Base-by-base conservation (phyloP, 2,888 invertebrate genomes). In the Folsomia manolachei region DNA sequence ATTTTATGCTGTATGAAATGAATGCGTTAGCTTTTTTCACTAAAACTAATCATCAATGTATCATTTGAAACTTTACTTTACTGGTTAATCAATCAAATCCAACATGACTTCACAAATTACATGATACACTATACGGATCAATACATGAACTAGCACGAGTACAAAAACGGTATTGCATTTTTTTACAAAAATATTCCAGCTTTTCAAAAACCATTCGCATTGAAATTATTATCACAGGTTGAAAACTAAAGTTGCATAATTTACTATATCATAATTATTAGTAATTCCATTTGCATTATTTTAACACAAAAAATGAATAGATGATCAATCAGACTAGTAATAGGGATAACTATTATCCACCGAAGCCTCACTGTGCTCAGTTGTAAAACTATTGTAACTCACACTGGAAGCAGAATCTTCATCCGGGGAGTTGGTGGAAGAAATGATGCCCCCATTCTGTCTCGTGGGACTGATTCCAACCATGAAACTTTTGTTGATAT, bases 381-480 rank as follows among this genome's bases (percentile, higher is more conserved):
- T n/a, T n/a, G n/a, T 77, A 51, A 78, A 78, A 51, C 76, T 78
- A 39, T 72, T 73, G 69, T 72, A 79, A 63, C 77, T 75, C 69
- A 76, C 77, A 73, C 26, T 25, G 21, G 63, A 25, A 63, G 27
- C 25, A 4, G 27, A 63, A 19, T 63, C 63, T 27, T 63, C 63
- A 1, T 63, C 63, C 25, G 27, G 27, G 11, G n/a, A n/a, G 9
- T 4, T 27, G 18, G 26, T 63, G 21, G 19, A 27, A 11, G 63
- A 63, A n/a, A 2, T 2, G 19, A 26, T 27, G 27, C n/a, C 27
- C 25, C 27, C 27, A 23, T 62, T 19, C 60, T 21, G 60, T 19
- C 60, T n/a, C 18, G 26, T 23, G 63, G 26, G 63, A n/a, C 63
- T 63, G 39, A 14, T 14, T 39, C 25, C 56, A 7, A 56, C n/a